Conservation (phyloP, 2,797 vertebrate species). For the Poecilia velifera region DNA sequence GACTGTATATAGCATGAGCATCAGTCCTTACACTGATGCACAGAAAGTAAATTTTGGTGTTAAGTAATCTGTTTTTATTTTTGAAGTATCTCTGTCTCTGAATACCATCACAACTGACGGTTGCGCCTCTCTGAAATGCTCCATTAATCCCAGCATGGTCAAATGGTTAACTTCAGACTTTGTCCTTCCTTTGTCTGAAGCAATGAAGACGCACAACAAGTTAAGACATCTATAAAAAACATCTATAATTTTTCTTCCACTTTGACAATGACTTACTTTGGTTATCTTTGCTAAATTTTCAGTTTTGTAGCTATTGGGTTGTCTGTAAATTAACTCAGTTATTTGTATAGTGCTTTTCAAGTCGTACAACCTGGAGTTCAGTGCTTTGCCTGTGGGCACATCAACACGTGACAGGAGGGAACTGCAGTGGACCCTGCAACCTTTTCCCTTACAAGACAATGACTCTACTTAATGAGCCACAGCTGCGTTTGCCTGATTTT, state of each 20-base stretch:
- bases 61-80: neutral
- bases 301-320: neutral
- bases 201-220: neutral
- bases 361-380: neutral
- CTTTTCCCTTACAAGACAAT: neutral
- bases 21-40: neutral
- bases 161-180: neutral
- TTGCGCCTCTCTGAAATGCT: neutral
- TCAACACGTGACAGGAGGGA: neutral
- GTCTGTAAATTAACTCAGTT: neutral
- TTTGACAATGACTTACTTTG: neutral
- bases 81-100: neutral
- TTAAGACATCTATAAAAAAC: too few relatives aligned
- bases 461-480: neutral
- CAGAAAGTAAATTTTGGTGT: neutral
- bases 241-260: too few relatives aligned
- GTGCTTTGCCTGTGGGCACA: neutral
- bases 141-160: neutral
- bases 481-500: neutral
- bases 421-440: neutral
- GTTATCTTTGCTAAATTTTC: neutral
- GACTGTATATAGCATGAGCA: too few relatives aligned
- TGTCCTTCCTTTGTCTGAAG: neutral
- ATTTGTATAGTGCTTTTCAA: neutral
- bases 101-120: neutral